Conservation (phyloP, 2,888 invertebrate species). For the Ethmia dodecea region DNA sequence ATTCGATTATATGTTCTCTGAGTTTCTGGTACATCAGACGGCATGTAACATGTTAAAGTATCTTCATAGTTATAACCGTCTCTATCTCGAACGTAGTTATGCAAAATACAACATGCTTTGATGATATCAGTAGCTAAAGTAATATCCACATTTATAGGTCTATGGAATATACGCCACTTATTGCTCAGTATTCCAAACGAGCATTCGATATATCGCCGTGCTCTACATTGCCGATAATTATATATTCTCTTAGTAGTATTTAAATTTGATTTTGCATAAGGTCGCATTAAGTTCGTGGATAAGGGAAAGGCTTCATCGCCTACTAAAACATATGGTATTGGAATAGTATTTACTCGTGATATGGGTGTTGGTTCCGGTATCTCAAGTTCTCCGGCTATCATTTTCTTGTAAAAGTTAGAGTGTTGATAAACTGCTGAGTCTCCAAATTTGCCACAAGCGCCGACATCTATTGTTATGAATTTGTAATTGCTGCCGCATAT, state of each 20-base stretch:
- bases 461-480: too few relatives aligned
- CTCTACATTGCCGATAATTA: conserved; percentile 8
- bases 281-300: conserved; percentile 6
- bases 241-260: conserved; percentile 5
- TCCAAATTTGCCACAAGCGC: too few relatives aligned
- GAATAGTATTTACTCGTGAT: too few relatives aligned
- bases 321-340: conserved; percentile 3
- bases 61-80: conserved; percentile 1
- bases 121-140: conserved; percentile 12
- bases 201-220: conserved; percentile 11
- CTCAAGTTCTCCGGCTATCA: too few relatives aligned
- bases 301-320: conserved; percentile 4
- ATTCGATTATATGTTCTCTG: too few relatives aligned
- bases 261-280: conserved; percentile 6
- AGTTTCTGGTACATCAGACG: too few relatives aligned
- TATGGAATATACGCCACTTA: conserved; percentile 17
- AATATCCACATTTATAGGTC: conserved; percentile 11
- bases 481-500: too few relatives aligned
- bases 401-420: too few relatives aligned
- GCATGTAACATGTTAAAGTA: too few relatives aligned
- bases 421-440: too few relatives aligned
- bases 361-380: too few relatives aligned
- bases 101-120: conserved; percentile 14
- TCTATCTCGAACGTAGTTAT: conserved; percentile 16
- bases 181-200: conserved; percentile 12